Percentiles rank a stretch among this genome's conserved stretches.
These are phyloP conservation scores for Rynchops niger DNA, from an alignment of 2,113 vertebrate genomes.

Conservation along the genomic window DNA sequence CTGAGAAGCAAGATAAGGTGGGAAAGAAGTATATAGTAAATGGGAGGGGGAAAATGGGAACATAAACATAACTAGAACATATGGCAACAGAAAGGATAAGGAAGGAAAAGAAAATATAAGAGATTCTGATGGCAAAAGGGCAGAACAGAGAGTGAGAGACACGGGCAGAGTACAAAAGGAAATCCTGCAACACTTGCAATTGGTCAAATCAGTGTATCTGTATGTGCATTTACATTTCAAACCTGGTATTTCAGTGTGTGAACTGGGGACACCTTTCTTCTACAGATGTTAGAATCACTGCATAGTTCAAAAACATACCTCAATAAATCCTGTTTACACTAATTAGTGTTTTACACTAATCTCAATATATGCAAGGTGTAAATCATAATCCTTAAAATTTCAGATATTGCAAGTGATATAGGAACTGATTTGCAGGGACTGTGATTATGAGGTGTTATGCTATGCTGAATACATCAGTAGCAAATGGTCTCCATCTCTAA, in stretches of 20 bases:
- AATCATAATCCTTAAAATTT: background rate
- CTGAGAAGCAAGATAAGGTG: background rate
- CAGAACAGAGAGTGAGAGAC: background rate
- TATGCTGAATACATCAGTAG: background rate
- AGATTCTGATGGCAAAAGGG: background rate
- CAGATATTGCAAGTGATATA: background rate
- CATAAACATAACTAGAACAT: background rate
- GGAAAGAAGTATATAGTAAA: background rate
- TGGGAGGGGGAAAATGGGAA: background rate
- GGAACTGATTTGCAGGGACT: background rate
- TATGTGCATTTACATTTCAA: background rate
- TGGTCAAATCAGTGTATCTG: background rate
- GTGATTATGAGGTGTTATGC: background rate
- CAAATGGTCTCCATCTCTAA: background rate
- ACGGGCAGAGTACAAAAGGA: background rate
- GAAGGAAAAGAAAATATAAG: background rate
- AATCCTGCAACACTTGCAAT: background rate
- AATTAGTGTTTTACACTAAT: background rate
- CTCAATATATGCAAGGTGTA: background rate
- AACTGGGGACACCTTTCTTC: background rate
- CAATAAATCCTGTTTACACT: background rate
- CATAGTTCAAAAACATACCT: background rate
- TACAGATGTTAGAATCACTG: background rate
- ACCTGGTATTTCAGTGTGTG: background rate
- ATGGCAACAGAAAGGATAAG: background rate